phyloP scores from a whole-genome alignment of 2,113 vertebrate genomes.

The Tetrax tetrax region DNA sequence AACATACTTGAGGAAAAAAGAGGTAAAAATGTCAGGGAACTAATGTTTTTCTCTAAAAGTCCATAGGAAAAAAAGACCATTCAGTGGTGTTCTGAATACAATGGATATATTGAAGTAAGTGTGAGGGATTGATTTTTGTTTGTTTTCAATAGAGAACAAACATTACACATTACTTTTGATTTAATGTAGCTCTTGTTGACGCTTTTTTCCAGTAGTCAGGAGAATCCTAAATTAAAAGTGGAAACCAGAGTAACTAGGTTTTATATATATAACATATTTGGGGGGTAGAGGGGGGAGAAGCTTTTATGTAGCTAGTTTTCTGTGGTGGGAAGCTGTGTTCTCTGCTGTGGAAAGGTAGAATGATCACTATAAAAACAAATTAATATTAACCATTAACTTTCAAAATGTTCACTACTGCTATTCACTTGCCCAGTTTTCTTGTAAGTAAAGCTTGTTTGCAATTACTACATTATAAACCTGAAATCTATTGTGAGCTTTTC shows the following conservation, averaged over 20 bases:
- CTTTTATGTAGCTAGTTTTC: background rate
- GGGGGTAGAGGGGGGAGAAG: accelerated
- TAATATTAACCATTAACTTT: background rate
- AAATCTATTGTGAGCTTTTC: background rate
- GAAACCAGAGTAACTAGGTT: background rate
- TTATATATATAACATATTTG: background rate
- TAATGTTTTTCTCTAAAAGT: background rate
- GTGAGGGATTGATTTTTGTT: background rate
- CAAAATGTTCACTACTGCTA: background rate
- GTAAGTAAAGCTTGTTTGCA: background rate
- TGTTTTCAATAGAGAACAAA: background rate
- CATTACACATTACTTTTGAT: background rate
- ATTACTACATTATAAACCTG: background rate
- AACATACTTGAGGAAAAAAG: background rate
- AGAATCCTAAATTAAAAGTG: background rate
- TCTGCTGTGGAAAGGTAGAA: background rate
- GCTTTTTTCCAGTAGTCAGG: background rate
- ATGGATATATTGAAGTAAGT: background rate
- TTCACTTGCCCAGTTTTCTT: background rate
- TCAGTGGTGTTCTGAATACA: background rate
- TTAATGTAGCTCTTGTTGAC: background rate
- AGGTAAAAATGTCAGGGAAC: background rate
- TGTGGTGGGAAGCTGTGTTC: background rate
- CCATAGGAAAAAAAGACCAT: background rate
- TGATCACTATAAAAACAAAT: background rate